Base-by-base conservation (phyloP, 2,113 vertebrate species). In the Tautogolabrus adspersus region DNA sequence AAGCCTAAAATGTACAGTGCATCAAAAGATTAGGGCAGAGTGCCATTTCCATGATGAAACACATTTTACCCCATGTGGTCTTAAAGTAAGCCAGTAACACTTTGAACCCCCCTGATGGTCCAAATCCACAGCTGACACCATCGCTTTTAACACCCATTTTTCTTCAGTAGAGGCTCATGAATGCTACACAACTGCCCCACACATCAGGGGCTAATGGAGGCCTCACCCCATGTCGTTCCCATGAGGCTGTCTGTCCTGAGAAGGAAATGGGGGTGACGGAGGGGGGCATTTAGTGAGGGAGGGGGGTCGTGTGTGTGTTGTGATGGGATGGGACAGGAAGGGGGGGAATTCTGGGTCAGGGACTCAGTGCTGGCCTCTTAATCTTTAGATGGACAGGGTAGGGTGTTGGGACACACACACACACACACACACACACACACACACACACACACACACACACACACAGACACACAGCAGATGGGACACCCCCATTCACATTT, bases 181-280 rank as follows among this genome's bases (percentile, higher is more conserved):
- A 72, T 77, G 52, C 34, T 80, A 81, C 76, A 83, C 59, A 61
- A 42, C 37, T 56, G 23, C 54, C 49, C 49, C 73, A 37, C 70
- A 74, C 57, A 60, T 63, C 5, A 30, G 57, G 79, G 62, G 21
- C 87, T 93, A 93, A 94, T 93, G 90, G 91, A 93, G 87, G 91
- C 90, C 92, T 91, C 86, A 81, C 88, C 82, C 90, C 70, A 16
- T 21, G 63, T 66, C 75, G 79, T 44, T 85, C 88, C 84, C 90
- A 64, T 49, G 87, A 71, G 89, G 79, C 84, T 23, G 85, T 78
- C 79, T 79, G 83, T 81, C 79, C 69, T 30, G 51, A 74, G 26
- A 49, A 88, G 70, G 74, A 87, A 91, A 90, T 75, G 56, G 78
- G 64, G 70, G 55, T 44, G 66, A 70, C 8, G 54, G 30, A 6